These are phyloP conservation scores for Ceryle rudis DNA, from an alignment of 2,797 vertebrate species.

Conservation along the genomic window DNA sequence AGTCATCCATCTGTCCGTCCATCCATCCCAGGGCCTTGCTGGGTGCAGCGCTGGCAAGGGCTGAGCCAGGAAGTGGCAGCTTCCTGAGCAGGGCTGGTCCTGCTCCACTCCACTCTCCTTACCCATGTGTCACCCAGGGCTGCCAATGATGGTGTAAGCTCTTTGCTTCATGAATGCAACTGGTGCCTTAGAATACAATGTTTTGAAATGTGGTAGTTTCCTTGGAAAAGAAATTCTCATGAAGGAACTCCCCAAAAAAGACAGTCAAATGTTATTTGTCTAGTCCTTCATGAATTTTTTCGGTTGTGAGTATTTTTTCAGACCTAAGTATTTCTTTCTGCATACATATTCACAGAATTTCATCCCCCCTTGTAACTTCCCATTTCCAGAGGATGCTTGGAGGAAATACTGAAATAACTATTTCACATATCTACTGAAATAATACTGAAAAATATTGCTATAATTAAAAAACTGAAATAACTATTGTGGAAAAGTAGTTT, in stretches of 20 bases:
- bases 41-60: neutral
- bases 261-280: neutral
- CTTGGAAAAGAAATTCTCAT: neutral
- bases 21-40: neutral
- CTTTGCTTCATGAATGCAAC: neutral
- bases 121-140: neutral
- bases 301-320: neutral
- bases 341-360: neutral
- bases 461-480: neutral
- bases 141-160: accelerated
- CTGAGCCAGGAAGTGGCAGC: neutral
- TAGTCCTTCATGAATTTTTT: neutral
- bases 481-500: neutral
- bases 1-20: no score
- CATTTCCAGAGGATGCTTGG: neutral
- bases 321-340: neutral
- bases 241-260: neutral
- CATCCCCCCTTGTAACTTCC: neutral
- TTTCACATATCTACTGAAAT: neutral
- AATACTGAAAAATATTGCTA: neutral
- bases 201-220: neutral
- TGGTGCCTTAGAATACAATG: neutral
- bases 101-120: neutral
- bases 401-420: neutral
- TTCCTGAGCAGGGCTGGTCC: neutral